Base-by-base conservation (phyloP, 2,113 vertebrate species). In the Siphamia tubifer region DNA sequence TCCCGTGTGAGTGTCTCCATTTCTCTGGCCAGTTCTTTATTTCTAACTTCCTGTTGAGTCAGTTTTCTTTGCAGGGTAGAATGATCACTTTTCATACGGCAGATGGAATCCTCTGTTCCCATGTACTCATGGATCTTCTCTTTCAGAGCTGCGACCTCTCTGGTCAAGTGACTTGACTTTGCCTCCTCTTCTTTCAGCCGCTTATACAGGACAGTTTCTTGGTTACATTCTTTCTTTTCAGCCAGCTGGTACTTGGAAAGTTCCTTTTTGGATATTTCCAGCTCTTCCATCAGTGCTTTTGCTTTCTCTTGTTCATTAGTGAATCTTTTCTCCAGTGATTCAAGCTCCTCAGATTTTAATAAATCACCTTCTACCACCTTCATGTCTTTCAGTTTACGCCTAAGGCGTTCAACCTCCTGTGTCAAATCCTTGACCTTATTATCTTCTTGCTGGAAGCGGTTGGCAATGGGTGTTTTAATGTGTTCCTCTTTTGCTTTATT, bases 381-480 rank as follows among this genome's bases (percentile, higher is more conserved):
- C 94, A 97, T 95, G 68, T 98, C 96, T 44, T 96, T 96, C 43
- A 99, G 84, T 77, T 95, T 98, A 55, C 93, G 85, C 48, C 94
- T 94, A 49, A 98, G 93, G 25, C 92, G 91, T 72, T 99, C 96
- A 3, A 98, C 94, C 84, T 99, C 96, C 78, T 98, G 95, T 11
- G 95, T 95, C 81, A 99, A 91, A 58, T 98, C 96, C 90, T 95
- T 96, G 28, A 99, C 94, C 89, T 96, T 98, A 87, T 97, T 99
- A 86, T 99, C 96, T 77, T 98, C 96, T 51, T 97, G 95, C 58
- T 96, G 95, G 76, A 90, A 91, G 52, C 73, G 79, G 72, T 95
- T 91, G 44, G 90, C 83, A 21, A 82, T 75, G 32, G 93, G 94
- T 3, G 89, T 84, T 80, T 94, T 98, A 61, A 83, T 83, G 49